Base-by-base conservation (phyloP, 2,113 vertebrate species). In the Tragelaphus scriptus region DNA sequence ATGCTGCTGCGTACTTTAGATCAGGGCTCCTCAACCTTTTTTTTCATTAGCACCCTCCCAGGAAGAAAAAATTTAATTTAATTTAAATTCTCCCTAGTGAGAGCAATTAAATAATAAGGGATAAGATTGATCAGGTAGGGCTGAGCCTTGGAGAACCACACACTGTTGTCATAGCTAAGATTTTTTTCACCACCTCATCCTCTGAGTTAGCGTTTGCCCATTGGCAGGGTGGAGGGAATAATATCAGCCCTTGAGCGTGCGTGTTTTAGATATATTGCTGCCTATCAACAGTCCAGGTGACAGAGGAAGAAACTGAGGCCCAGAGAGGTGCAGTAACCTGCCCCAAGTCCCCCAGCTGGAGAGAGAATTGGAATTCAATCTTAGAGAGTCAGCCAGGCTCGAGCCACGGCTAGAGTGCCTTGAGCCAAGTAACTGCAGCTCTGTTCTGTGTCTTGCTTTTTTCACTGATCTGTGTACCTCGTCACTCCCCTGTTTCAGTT, bases 1-100 rank as follows among this genome's bases (percentile, higher is more conserved):
- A 2, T 0, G n/a, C 49, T 71, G 68, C 49, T 23, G 59, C 75
- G 49, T 7, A 9, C 88, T 91, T 94, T 21, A 36, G 5, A 81
- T 36, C 51, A 63, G 23, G 30, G 61, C 91, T 53, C 1, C n/a
- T 88, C 89, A 51, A 6, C 68, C 26, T 17, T 47, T 68, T 65
- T 61, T 51, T 40, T 68, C 77, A 51, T 77, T 15, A 86, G 44
- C 90, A 56, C 17, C 36, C 55, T 86, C 47, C 77, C 56, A 86
- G 71, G 92, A 30, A 91, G 79, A 79, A 88, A 88, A 91, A 90
- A 23, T n/a, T 71, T 95, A 95, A 92, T 84, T 91, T 93, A 40
- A 93, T 88, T 93, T 95, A 71, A 93, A 59, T 86, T 88, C 56
- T 86, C 77, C 68, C 80, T 88, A 23, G 8, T 28, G 87, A 91